Evolutionary conservation across 2,888 invertebrate species (phyloP).

Genomic region (Tolmerus cingulatus): DNA sequence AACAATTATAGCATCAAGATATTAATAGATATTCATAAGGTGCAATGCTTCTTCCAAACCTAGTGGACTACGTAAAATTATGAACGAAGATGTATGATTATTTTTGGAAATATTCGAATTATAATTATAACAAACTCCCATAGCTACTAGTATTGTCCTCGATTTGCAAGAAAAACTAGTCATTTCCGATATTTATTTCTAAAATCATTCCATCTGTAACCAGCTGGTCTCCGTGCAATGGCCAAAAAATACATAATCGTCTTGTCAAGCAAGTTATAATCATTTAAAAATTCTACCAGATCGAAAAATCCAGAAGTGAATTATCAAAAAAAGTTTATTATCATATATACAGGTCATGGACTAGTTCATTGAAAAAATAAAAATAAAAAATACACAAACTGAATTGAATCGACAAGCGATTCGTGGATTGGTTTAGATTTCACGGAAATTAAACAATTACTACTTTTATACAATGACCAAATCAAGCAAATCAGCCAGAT

Average conservation of each 20-base stretch:
- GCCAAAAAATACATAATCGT: not conserved
- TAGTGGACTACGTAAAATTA: not conserved
- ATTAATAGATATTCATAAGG: not conserved
- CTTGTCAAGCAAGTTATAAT: not conserved
- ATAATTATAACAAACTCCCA: not conserved
- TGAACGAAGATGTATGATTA: not conserved
- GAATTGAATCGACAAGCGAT: not conserved
- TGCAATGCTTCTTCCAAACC: not conserved
- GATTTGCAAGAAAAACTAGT: not conserved
- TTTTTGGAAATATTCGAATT: not conserved
- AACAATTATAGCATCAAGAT: not conserved
- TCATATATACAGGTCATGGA: not conserved
- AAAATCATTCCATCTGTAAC: not conserved
- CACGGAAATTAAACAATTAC: not conserved
- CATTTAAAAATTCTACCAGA: not conserved
- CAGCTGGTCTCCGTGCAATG: not conserved
- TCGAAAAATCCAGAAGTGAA: conserved; percentile 9
- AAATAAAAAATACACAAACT: not conserved
- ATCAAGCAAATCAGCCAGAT: not conserved
- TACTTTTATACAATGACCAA: not conserved
- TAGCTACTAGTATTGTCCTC: not conserved
- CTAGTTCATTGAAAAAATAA: not conserved
- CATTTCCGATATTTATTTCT: not conserved
- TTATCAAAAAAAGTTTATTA: not conserved
- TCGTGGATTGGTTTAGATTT: not conserved